Base-by-base conservation (phyloP, 2,797 vertebrate genomes). In the Sebastes elongatus region DNA sequence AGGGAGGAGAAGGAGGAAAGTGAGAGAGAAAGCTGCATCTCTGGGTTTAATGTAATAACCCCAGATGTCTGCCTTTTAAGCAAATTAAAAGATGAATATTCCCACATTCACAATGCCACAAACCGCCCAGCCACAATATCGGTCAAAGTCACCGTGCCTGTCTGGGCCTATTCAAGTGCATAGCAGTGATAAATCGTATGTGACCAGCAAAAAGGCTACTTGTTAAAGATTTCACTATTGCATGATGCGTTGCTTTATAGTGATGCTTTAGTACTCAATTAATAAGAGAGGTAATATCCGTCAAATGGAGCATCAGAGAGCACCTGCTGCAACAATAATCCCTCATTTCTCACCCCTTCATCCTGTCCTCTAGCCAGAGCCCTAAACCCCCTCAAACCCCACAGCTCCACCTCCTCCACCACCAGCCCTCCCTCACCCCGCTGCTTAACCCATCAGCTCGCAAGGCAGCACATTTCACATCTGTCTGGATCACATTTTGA, bases 381-480 rank as follows among this genome's bases (percentile, higher is more conserved):
- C 78, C 61, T 13, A 56, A 62, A 32, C 23, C 25, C 33, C 70
- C 27, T 22, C 25, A 65, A 67, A 62, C 25, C 23, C 57, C 70
- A 8, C 28, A 25, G 5, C 71, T 46, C 75, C 35, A 38, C 35
- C 59, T 55, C 35, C 56, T 4, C 35, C 35, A 3, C 16, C 42
- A 20, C 7, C 46, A 49, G 3, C 61, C 65, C 60, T 56, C 80
- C 72, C 35, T 66, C 69, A 55, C 46, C 71, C 83, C 59, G 32
- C 86, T 87, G 88, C 84, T 90, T 73, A 88, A 89, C 72, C 86
- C 86, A 88, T 88, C 85, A 90, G 83, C 86, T 83, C 88, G 72
- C 35, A 59, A 86, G 74, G 52, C 86, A 33, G 35, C 81, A 80
- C 35, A 77, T 78, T 85, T 88, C 89, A 92, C 88, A 92, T 92